Evolutionary conservation across 2,113 vertebrate genomes (phyloP).

Genomic region (Myanophis thanlyinensis): DNA sequence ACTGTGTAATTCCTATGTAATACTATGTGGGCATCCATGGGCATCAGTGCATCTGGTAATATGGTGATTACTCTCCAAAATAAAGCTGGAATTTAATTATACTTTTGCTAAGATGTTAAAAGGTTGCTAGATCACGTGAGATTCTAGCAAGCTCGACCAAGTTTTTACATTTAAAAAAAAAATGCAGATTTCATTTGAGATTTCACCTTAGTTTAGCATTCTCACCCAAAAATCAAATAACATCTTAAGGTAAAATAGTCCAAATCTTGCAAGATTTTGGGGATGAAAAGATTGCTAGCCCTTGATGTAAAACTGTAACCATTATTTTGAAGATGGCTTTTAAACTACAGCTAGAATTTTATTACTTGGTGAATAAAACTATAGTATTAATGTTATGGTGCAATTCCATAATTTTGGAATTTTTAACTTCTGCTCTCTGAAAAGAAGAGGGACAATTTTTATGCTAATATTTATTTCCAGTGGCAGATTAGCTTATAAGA

Average conservation of each 20-base stretch:
- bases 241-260: background rate
- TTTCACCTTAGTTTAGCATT: background rate
- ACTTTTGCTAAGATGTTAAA: background rate
- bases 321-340: background rate
- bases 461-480: conserved; percentile 24
- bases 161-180: background rate
- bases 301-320: background rate
- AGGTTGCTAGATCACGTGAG: background rate
- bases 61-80: background rate
- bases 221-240: background rate
- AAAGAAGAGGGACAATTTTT: background rate
- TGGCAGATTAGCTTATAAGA: background rate
- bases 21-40: background rate
- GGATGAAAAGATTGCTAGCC: background rate
- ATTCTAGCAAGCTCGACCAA: background rate
- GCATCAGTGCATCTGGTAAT: background rate
- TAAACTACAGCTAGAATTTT: background rate
- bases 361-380: background rate
- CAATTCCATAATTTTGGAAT: background rate
- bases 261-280: background rate
- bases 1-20: background rate
- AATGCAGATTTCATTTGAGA: background rate
- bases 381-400: background rate
- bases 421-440: conserved; percentile 8
- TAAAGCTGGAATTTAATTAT: background rate